Evolutionary conservation across 2,888 invertebrate genomes (phyloP).

Genomic region (Eutolmus rufibarbis): DNA sequence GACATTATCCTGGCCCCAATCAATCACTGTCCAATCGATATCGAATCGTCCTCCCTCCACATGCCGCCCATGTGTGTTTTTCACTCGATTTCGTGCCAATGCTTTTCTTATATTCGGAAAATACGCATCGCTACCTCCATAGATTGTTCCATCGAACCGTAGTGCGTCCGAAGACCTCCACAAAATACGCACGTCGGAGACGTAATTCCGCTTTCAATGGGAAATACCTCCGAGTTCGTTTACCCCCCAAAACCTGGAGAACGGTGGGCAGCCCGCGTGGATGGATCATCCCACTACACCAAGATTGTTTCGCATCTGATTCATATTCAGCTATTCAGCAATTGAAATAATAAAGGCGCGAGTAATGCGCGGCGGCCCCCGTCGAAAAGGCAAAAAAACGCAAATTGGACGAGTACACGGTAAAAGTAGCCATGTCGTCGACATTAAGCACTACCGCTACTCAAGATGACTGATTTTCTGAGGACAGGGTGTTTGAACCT

Average conservation of each 20-base stretch:
- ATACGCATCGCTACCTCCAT: background rate
- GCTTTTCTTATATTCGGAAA: background rate
- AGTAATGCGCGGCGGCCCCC: background rate
- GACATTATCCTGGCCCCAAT: background rate
- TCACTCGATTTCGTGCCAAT: background rate
- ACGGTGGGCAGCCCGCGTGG: background rate
- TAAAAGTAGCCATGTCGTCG: background rate
- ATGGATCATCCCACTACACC: background rate
- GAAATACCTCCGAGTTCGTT: background rate
- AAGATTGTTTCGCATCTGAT: background rate
- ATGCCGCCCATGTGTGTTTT: background rate
- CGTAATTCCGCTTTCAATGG: background rate
- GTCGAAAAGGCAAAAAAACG: background rate
- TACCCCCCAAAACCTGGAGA: background rate
- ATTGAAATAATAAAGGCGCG: background rate
- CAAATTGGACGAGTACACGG: background rate
- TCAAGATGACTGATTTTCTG: background rate
- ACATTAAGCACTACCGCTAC: background rate
- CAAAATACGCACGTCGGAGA: background rate
- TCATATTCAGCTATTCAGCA: background rate
- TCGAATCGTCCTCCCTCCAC: background rate
- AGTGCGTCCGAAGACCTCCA: background rate
- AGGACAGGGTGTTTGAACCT: background rate
- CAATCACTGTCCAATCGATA: background rate
- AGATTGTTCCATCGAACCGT: background rate